Evolutionary conservation across 2,113 vertebrate genomes (phyloP), one percentile per base, ranked within the genome.

Genomic region (Sinocyclocheilus anshuiensis): DNA sequence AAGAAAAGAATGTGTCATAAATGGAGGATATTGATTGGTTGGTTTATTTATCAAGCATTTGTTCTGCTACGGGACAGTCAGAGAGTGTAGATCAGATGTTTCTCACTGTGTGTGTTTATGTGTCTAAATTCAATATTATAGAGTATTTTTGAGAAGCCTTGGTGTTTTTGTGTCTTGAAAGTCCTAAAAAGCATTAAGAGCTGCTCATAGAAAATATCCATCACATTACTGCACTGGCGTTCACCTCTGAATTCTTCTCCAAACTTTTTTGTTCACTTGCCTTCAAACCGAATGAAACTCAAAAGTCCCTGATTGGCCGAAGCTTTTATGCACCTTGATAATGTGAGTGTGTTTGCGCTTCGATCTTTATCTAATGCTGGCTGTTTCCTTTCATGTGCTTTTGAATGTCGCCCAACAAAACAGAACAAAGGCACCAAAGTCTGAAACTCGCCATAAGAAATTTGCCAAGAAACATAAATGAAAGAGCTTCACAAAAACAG

Each of bases 21-120:
- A 81, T 81, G 59, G n/a, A 69, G 61, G 42, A 11, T 71, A 82
- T 69, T 82, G 80, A 71, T 71, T 33, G 36, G 24, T 4, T 71
- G 24, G 24, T 53, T 82, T 48, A 24, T 50, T 67, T 53, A 69
- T 48, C 4, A 53, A 53, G 63, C 42, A 69, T 50, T 53, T 82
- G 63, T 82, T 82, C 24, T 71, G 10, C 29, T 69, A 8, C 6
- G 13, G 33, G 29, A 61, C 16, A 42, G 36, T 26, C 36, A 0
- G 29, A 80, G 12, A 65, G 59, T 29, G n/a, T 29, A 81, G 15
- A 45, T 81, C 78, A 24, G 20, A 80, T 81, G 39, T 45, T 18
- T 48, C 12, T 48, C 22, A 75, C 11, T 75, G 72, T 24, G 9
- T 39, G 71, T 45, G 20, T 74, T 45, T n/a, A 36, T 39, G 26